Evolutionary conservation across 2,113 vertebrate genomes (phyloP).

Genomic region (Marcusenius ussheri): DNA sequence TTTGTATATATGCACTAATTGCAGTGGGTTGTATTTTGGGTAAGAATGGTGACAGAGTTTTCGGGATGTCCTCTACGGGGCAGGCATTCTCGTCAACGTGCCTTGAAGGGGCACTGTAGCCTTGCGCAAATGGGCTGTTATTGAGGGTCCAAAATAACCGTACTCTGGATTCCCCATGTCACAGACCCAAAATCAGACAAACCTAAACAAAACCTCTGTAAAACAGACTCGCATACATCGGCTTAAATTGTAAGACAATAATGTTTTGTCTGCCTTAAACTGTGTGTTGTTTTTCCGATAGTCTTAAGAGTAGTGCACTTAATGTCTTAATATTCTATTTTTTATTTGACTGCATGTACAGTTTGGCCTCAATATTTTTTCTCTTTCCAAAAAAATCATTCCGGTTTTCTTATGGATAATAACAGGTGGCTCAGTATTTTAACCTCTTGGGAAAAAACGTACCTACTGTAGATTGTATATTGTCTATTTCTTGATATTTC

Average conservation of each 20-base stretch:
- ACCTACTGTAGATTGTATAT: constrained; percentile 50
- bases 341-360: constrained; percentile 12
- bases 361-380: constrained; percentile 27
- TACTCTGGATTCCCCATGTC: background rate
- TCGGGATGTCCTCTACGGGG: background rate
- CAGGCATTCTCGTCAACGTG: background rate
- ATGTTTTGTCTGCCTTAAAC: background rate
- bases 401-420: constrained; percentile 13
- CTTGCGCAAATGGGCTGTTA: background rate
- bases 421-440: constrained; percentile 41
- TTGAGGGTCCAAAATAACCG: background rate
- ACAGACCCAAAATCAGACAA: background rate
- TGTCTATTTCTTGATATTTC: constrained; percentile 15
- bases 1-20: background rate
- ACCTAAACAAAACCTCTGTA: background rate
- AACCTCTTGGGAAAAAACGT: constrained; percentile 51
- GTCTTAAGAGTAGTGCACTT: constrained; percentile 39
- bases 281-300: background rate
- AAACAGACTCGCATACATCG: background rate
- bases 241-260: background rate
- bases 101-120: background rate
- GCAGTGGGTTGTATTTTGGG: background rate
- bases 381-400: constrained; percentile 15
- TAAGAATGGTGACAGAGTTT: background rate
- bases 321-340: constrained; percentile 21